Evolutionary conservation across 1,140 invertebrate genomes (phyloP).

Genomic region (Ectropis grisescens): DNA sequence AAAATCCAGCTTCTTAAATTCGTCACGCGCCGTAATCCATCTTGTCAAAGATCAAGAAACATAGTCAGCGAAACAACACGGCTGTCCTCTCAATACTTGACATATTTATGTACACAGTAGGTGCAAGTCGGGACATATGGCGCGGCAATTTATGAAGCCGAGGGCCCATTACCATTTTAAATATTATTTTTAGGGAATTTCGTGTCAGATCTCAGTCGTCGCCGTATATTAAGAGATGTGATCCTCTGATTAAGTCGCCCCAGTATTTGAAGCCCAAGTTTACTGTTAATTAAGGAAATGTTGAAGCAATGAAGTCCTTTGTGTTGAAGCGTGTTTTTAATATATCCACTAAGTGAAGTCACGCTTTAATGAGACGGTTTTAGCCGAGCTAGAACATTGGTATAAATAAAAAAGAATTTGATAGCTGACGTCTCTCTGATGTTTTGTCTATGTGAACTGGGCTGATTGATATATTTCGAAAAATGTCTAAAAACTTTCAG

Average conservation of each 20-base stretch:
- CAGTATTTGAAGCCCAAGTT: constrained; percentile 41
- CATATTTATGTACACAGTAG: constrained; percentile 68
- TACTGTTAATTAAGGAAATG: constrained; percentile 48
- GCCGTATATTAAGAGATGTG: constrained; percentile 64
- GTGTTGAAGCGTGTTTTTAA: not conserved
- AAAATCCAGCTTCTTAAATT: too few species aligned
- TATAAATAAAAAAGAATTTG: too few species aligned
- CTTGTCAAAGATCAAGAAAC: constrained; percentile 32
- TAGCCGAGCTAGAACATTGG: not conserved
- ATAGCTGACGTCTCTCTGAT: not conserved
- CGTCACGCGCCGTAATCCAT: not conserved
- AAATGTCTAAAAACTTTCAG: too few species aligned
- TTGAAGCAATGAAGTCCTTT: not conserved
- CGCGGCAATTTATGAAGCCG: constrained; percentile 64
- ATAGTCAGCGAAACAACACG: constrained; percentile 26
- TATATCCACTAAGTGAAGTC: not conserved
- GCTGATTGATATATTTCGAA: too few species aligned
- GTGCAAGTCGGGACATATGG: constrained; percentile 64
- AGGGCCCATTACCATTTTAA: constrained; percentile 68
- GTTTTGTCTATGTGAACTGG: too few species aligned
- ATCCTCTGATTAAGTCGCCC: constrained; percentile 62
- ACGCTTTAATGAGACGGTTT: not conserved
- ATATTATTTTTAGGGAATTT: constrained; percentile 71
- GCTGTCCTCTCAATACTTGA: constrained; percentile 56
- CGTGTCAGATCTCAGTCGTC: constrained; percentile 68